These are phyloP conservation scores for Piprites chloris DNA, from an alignment of 2,113 vertebrate species.

Conservation along the genomic window DNA sequence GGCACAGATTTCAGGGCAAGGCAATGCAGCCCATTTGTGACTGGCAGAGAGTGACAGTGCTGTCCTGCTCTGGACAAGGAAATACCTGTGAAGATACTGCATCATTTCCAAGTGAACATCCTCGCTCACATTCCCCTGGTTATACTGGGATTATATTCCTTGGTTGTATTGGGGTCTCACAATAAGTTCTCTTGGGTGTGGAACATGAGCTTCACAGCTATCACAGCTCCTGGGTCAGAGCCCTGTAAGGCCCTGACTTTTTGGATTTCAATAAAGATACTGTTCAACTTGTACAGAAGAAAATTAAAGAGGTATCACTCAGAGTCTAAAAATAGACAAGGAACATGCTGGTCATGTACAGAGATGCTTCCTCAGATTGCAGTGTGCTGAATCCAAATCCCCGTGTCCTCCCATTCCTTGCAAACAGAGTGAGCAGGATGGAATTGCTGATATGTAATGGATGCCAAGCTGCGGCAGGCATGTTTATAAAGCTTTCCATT, in stretches of 20 bases:
- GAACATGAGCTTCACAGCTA: background rate
- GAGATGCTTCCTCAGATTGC: background rate
- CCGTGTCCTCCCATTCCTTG: background rate
- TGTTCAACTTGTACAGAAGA: background rate
- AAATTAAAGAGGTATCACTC: background rate
- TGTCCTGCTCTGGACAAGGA: background rate
- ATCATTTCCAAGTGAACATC: background rate
- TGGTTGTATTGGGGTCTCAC: background rate
- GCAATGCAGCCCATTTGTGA: background rate
- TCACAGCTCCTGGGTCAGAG: background rate
- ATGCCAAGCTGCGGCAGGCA: background rate
- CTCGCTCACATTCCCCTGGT: background rate
- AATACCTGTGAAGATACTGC: background rate
- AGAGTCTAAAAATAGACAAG: background rate
- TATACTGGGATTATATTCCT: background rate
- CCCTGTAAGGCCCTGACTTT: background rate
- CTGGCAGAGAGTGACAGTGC: background rate
- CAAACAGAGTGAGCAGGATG: background rate
- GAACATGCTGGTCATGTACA: background rate
- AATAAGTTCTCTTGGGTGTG: background rate
- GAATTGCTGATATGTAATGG: background rate
- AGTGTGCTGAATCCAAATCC: background rate
- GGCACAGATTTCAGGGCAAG: background rate
- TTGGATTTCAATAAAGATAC: background rate
- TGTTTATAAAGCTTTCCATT: constrained; percentile 13